Conservation (phyloP, 2,888 invertebrate species). For the Drosophila ezoana region DNA sequence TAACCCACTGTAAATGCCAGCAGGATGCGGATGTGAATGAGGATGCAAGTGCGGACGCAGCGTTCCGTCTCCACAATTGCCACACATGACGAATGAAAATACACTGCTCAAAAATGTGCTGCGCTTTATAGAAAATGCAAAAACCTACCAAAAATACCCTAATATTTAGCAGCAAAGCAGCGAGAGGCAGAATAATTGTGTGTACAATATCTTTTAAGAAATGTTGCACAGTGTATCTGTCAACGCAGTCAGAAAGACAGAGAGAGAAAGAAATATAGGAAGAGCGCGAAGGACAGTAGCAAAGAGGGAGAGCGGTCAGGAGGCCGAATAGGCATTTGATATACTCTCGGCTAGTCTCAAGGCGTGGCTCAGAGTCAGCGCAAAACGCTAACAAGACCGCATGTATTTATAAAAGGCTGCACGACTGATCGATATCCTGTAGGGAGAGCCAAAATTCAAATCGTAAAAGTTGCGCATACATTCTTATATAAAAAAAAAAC, state of each 20-base stretch:
- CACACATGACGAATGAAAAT: conserved; percentile 13
- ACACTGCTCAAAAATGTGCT: conserved; percentile 21
- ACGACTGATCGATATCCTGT: background rate
- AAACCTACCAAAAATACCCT: too few species aligned
- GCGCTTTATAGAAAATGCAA: too few species aligned
- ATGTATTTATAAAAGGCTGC: background rate
- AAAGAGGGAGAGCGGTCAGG: background rate
- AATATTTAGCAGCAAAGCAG: too few species aligned
- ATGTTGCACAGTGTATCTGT: conserved; percentile 3
- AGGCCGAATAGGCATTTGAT: conserved; percentile 19
- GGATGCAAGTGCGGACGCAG: conserved; percentile 9
- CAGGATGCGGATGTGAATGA: conserved; percentile 24
- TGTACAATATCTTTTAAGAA: too few species aligned
- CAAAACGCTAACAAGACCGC: background rate
- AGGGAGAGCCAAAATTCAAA: background rate
- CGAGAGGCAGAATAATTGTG: too few species aligned
- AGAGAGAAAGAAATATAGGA: background rate
- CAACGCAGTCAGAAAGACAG: background rate
- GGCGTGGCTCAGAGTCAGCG: background rate
- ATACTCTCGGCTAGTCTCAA: conserved; percentile 7
- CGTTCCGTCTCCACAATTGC: conserved; percentile 10
- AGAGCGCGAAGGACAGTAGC: background rate
- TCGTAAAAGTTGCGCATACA: too few species aligned
- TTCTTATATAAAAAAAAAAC: too few species aligned
- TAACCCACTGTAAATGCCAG: conserved; percentile 10